A percentile compares a stretch with the other conserved stretches of the same genome.
phyloP scores from a whole-genome alignment of 2,797 vertebrate genomes.

The Smutsia temminckii region DNA sequence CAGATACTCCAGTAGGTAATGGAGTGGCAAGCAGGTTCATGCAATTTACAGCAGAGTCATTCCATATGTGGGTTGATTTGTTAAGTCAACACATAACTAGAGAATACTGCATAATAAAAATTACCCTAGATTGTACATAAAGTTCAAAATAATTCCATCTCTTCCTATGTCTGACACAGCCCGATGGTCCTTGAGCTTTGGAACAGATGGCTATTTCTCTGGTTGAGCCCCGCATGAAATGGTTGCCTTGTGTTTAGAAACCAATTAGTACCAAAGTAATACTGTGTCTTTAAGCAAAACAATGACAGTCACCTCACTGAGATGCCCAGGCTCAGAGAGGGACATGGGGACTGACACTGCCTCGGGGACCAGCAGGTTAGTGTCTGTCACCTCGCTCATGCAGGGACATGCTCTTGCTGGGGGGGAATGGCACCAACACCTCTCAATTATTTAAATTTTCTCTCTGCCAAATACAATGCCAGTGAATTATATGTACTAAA shows the following conservation, averaged over 20 bases:
- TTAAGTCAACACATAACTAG: background rate
- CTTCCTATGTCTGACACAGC: background rate
- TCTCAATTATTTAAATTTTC: background rate
- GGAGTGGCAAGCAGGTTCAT: background rate
- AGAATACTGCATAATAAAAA: background rate
- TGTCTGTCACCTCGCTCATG: background rate
- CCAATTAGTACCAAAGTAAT: background rate
- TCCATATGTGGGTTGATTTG: background rate
- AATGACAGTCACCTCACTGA: background rate
- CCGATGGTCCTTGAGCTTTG: background rate
- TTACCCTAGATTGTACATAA: background rate
- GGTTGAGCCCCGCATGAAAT: background rate
- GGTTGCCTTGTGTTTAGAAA: background rate
- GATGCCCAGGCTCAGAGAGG: background rate
- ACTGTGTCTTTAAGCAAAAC: background rate
- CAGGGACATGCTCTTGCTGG: background rate
- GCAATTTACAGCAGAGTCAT: rapidly evolving
- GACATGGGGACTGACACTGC: background rate
- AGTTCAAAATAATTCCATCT: background rate
- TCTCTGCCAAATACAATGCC: background rate
- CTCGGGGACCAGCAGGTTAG: background rate
- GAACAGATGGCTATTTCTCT: background rate
- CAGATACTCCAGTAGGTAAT: background rate
- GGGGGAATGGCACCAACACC: background rate
- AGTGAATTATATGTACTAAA: background rate